Evolutionary conservation across 2,113 vertebrate genomes (phyloP), one percentile per base, ranked within the genome.

Genomic region (Myxocyprinus asiaticus): DNA sequence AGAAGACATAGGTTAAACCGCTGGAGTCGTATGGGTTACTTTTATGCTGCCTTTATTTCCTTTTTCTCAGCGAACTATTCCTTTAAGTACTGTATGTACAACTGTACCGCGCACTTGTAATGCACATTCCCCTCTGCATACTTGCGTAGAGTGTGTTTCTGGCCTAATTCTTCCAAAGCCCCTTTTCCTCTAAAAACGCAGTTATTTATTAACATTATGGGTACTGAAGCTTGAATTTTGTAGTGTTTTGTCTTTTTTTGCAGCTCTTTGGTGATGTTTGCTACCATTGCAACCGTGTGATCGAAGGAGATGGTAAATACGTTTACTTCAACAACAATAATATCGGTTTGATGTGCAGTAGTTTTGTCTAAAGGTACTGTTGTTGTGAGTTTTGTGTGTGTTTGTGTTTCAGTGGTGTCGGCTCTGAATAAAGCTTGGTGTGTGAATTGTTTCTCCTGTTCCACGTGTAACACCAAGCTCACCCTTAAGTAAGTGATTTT

Each of bases 401-500:
- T 33, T 33, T 33, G 22, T 33, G 22, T 80, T 59, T 14, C 82
- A 99, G 98, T 99, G 90, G 98, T 99, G 3, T 99, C 98, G 4
- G 98, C 98, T 67, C 93, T 99, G 86, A 99, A 99, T 90, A 99
- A 99, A 88, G 97, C 98, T 79, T 99, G 98, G 98, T 99, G 98
- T 51, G 97, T 99, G 86, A 96, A 92, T 87, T 99, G 98, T 81
- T 99, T 99, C 45, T 95, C 97, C n/a, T 99, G 97, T 88, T 98
- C 97, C 55, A 98, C 97, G 84, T 99, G 97, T 92, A 97, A 98
- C 92, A 95, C 96, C 82, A 99, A 99, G 83, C 92, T 99, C 89
- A 99, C 98, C 5, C 96, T 99, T 87, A 99, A 98, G 98, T 99
- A 96, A 97, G 97, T 96, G 6, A n/a, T 22, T 4, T 44, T 9